Base-by-base conservation (phyloP, 2,113 vertebrate species). In the Lophotis ruficrista region DNA sequence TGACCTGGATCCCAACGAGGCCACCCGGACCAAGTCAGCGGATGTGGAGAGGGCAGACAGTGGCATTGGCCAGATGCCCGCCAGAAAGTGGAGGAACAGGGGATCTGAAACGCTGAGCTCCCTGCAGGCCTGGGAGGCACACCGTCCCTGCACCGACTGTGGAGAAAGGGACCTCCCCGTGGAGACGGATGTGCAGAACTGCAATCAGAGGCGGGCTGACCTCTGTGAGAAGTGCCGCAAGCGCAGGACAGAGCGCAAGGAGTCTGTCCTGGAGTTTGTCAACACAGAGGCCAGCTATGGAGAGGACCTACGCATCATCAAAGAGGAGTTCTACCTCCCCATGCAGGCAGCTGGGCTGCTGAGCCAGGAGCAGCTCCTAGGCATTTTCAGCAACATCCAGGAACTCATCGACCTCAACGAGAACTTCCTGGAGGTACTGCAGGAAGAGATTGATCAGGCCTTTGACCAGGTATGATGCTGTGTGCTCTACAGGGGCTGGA, bases 241-340 rank as follows among this genome's bases (percentile, higher is more conserved):
- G 92, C 97, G 98, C 92, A 97, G 99, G 76, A 99, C 97, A 0
- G 99, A 99, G 94, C 98, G 99, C 38, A 99, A 99, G 76, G 99
- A 99, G 87, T 98, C 99, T 64, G 98, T 99, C 88, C 93, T 99
- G 96, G 99, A 99, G 97, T 99, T 99, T 54, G 98, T 99, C 81
- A 99, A 99, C 94, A 99, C 99, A 0, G 99, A 99, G 97, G 98
- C 98, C 30, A 99, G 99, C 96, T 99, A 99, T 3, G 98, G 98
- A 27, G 99, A 99, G 87, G 98, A 99, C 96, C 98, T 99, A 79
- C 97, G 98, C 25, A 99, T 99, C 95, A 99, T 99, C 90, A 98
- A 98, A 87, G 98, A 99, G 98, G 99, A 99, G 83, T 99, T 99
- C 87, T 99, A 99, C 95, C 97, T 98, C 75, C 99, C 98, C 71